Evolutionary conservation across 2,888 invertebrate genomes (phyloP), one percentile per base, ranked within the genome.

Genomic region (Acronicta alni): DNA sequence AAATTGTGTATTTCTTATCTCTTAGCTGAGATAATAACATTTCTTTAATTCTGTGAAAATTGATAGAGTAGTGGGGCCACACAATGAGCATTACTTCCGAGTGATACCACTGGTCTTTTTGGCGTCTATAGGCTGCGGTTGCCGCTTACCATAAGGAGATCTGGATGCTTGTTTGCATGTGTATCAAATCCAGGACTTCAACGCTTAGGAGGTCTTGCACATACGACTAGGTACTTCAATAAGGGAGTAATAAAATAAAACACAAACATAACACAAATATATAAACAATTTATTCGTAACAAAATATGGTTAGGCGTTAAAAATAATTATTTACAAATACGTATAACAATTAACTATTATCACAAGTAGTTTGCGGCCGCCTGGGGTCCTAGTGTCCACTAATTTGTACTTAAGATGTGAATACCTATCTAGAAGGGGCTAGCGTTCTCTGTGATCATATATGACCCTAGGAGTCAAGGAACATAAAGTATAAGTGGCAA

Each of bases 201-300:
- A n/a, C n/a, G n/a, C n/a, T n/a, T n/a, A n/a, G n/a, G n/a, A n/a
- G n/a, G n/a, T n/a, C n/a, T n/a, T n/a, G n/a, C n/a, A n/a, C n/a
- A n/a, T n/a, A n/a, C n/a, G n/a, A n/a, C n/a, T n/a, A n/a, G n/a
- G n/a, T n/a, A n/a, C n/a, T n/a, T n/a, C n/a, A n/a, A n/a, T n/a
- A 26, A 12, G 30, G 12, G 3, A 30, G 30, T 20, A 23, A 26
- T 42, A 3, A 54, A 64, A 45, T 58, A 62, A 63, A 65, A 61
- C 47, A 42, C 41, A 17, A 46, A 37, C 45, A 38, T 66, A 64
- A 70, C 56, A 57, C 56, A 53, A 57, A 64, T n/a, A 67, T 57
- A 63, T 54, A 75, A 73, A 75, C 73, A 65, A 47, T 79, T 77
- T 79, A 79, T 80, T 80, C 65, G 63, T 77, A 77, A 80, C 72